Evolutionary conservation across 2,113 vertebrate genomes (phyloP).

Genomic region (Crotalus horridus): DNA sequence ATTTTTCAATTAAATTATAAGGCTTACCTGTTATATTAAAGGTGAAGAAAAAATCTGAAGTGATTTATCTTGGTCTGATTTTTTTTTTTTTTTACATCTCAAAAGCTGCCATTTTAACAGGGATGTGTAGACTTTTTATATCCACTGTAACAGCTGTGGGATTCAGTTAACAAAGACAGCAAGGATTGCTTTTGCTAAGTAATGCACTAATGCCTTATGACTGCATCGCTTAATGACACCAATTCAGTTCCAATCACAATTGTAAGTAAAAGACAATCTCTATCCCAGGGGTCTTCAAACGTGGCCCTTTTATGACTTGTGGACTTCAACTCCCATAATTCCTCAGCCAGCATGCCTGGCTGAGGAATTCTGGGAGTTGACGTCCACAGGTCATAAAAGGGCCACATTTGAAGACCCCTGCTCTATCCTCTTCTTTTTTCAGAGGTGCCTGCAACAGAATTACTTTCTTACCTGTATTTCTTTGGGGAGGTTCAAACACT

Average conservation of each 20-base stretch:
- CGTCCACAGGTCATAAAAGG: too few species aligned
- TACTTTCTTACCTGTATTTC: conserved; percentile 80
- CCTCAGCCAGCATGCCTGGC: too few species aligned
- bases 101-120: neutral
- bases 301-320: too few species aligned
- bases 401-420: too few species aligned
- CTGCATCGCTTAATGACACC: neutral
- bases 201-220: neutral
- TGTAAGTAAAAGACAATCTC: neutral
- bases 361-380: too few species aligned
- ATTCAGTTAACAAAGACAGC: neutral
- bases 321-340: too few species aligned
- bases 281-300: neutral
- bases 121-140: neutral
- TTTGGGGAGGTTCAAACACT: conserved; percentile 76
- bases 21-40: neutral
- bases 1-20: neutral
- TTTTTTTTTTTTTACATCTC: neutral
- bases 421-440: neutral
- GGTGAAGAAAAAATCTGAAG: neutral
- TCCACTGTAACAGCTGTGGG: neutral
- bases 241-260: neutral
- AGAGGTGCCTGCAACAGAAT: neutral
- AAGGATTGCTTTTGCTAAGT: neutral
- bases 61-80: neutral